These are phyloP conservation scores for Lycia hirtaria DNA, from an alignment of 2,888 invertebrate genomes.

Conservation along the genomic window DNA sequence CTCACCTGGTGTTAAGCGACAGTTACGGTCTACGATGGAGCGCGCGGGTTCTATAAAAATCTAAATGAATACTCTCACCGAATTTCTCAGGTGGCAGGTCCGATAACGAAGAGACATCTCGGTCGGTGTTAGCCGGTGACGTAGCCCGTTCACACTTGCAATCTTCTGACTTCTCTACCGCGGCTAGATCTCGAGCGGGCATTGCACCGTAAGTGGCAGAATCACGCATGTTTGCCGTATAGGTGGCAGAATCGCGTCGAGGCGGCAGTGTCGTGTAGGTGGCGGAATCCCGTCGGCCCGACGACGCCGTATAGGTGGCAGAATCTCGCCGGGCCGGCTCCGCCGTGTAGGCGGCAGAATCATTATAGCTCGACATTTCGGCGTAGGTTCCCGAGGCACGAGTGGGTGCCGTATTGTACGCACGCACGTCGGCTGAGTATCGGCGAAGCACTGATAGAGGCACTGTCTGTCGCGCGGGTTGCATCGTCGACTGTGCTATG, in stretches of 20 bases:
- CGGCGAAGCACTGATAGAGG: background rate
- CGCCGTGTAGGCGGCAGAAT: conserved; percentile 11
- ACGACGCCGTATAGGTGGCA: conserved; percentile 1
- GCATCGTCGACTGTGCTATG: too few species aligned
- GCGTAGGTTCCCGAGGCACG: conserved; percentile 41
- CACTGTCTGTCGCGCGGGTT: background rate
- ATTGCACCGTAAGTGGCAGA: too few species aligned
- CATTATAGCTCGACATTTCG: background rate
- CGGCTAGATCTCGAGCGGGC: too few species aligned
- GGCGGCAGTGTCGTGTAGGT: conserved; percentile 9
- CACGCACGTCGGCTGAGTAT: too few species aligned
- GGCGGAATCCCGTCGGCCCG: background rate
- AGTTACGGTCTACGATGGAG: background rate
- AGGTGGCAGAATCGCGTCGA: too few species aligned
- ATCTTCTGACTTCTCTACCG: background rate
- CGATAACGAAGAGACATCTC: conserved; percentile 67
- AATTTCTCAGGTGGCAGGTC: conserved; percentile 65
- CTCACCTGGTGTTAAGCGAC: too few species aligned
- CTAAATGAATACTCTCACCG: conserved; percentile 43
- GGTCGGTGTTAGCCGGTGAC: conserved; percentile 61
- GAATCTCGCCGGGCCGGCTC: background rate
- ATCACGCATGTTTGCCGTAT: too few species aligned
- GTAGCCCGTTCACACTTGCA: conserved; percentile 16
- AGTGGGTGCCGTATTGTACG: too few species aligned
- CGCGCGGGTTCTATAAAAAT: background rate